Percentiles rank a stretch among this genome's conserved stretches.
phyloP scores from a whole-genome alignment of 2,113 vertebrate species.

The Ammodytes marinus region DNA sequence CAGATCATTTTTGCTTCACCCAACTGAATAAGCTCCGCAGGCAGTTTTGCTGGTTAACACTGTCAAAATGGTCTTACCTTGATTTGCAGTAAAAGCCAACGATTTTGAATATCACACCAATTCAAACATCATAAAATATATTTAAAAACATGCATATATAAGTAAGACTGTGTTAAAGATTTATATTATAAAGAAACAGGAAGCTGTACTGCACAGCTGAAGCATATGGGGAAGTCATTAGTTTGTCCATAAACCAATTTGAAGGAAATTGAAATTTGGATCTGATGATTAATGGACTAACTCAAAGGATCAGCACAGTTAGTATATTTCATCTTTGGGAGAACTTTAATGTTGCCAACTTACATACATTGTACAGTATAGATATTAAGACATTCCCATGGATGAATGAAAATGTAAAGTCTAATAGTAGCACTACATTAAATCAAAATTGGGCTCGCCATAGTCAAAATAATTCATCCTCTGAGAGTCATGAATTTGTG shows the following conservation, averaged over 20 bases:
- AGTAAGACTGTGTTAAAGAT: not conserved
- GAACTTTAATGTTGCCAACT: not conserved
- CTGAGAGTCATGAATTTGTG: not conserved
- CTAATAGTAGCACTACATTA: not conserved
- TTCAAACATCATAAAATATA: not conserved
- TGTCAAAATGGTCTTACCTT: not conserved
- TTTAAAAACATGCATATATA: not conserved
- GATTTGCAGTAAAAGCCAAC: slow-evolving; percentile 14
- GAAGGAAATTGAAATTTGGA: not conserved
- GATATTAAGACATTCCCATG: not conserved
- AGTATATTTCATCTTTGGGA: not conserved
- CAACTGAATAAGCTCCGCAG: slow-evolving; percentile 25
- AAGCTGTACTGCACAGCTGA: not conserved
- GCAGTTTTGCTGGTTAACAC: slow-evolving; percentile 18
- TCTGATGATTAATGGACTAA: too few relatives aligned
- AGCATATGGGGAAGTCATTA: not conserved
- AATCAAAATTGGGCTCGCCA: not conserved
- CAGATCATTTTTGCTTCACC: slow-evolving; percentile 35
- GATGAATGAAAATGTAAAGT: not conserved
- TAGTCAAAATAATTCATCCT: not conserved
- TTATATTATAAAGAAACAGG: not conserved
- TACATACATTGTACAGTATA: not conserved
- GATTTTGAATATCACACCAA: not conserved
- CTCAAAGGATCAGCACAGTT: too few relatives aligned
- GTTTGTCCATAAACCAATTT: not conserved